Base-by-base conservation (phyloP, 2,888 invertebrate genomes). In the Hipparchia semele region DNA sequence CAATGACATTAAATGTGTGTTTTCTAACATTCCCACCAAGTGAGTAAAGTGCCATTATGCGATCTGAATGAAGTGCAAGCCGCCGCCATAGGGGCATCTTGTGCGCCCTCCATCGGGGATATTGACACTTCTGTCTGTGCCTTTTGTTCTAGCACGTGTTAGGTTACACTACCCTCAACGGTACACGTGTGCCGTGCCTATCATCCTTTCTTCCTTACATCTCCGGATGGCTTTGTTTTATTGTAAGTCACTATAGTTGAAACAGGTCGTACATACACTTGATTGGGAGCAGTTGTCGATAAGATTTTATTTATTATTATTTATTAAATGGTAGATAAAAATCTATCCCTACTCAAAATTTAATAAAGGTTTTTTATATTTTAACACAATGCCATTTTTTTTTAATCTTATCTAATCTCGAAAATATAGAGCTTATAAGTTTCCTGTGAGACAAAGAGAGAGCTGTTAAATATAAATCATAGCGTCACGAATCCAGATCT, bases 1-100 rank as follows among this genome's bases (percentile, higher is more conserved):
- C 13, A 58, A 33, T 68, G 49, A 51, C 46, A 68, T 6, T 49
- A 68, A 68, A 59, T 68, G 58, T 68, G n/a, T 68, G 62, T 68
- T 67, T 76, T 77, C 77, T 79, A 79, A 78, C 76, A 79, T 79
- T 90, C 89, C 87, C 89, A 89, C 88, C 88, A 83, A 82, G 76
- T 73, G 80, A 79, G 84, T 83, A 79, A 85, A 89, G 88, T 87
- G 86, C 88, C 82, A 88, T 90, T 91, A 87, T 90, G 82, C 60
- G 74, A 77, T 81, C 71, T 87, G 87, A 89, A 89, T 87, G 86
- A 86, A 89, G 88, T 88, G 88, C 86, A 86, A 83, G 86, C 86
- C 81, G 84, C 80, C 82, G 84, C 82, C 85, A 92, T 93, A 90
- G 88, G 93, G 94, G 92, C 91, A 83, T 90, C 92, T 92, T 92